Evolutionary conservation across 2,888 invertebrate species (phyloP).

Genomic region (Polyploca ridens): DNA sequence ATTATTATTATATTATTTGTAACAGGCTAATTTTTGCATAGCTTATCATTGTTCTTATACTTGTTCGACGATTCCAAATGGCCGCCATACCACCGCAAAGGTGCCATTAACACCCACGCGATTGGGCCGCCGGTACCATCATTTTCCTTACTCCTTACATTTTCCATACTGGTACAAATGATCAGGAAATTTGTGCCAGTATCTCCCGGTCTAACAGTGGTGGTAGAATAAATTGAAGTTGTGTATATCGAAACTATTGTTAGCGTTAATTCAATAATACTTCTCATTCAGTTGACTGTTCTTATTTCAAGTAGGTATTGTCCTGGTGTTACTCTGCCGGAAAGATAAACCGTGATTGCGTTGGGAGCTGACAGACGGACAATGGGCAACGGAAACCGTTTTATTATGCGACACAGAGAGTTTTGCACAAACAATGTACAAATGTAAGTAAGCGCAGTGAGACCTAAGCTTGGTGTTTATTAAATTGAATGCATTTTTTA

Average conservation of each 20-base stretch:
- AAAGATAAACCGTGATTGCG: slow-evolving; percentile 14
- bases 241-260: neutral
- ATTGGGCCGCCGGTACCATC: too few species aligned
- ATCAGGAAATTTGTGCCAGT: too few species aligned
- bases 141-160: too few species aligned
- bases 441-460: slow-evolving; percentile 1
- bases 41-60: too few species aligned
- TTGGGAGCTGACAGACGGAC: slow-evolving; percentile 9
- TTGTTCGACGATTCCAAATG: too few species aligned
- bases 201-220: too few species aligned
- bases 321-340: slow-evolving; percentile 9
- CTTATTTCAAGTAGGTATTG: slow-evolving; percentile 12
- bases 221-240: too few species aligned
- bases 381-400: slow-evolving; percentile 17
- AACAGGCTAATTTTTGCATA: too few species aligned
- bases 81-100: too few species aligned
- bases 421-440: slow-evolving; percentile 25
- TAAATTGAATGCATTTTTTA: neutral
- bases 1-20: too few species aligned
- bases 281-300: slow-evolving; percentile 4
- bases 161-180: too few species aligned
- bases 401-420: slow-evolving; percentile 35
- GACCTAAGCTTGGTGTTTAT: neutral
- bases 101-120: too few species aligned
- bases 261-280: neutral